Evolutionary conservation across 2,888 invertebrate genomes (phyloP), one percentile per base, ranked within the genome.

Genomic region (Unio pictorum): DNA sequence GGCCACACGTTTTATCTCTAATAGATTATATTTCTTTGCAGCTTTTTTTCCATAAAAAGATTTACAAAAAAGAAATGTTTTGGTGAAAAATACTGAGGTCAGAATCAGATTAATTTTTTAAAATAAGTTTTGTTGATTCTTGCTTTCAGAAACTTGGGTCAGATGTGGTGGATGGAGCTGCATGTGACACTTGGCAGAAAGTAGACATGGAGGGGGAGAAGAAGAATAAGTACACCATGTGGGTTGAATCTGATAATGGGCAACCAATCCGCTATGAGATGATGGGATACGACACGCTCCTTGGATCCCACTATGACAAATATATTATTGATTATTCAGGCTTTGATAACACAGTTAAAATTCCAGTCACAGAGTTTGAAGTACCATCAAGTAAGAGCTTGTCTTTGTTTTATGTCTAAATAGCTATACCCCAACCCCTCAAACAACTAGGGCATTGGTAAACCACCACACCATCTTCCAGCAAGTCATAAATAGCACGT

Each of bases 241-340:
- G 96, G 95, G 92, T 97, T 26, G 70, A 75, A 55, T 60, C 75
- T 28, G 34, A 65, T 30, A 61, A 70, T 1, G 66, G 64, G 0
- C 63, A 62, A 3, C 93, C 95, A 15, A 93, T 95, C 61, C 93
- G 93, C 74, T 98, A 97, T 89, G 96, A 97, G 91, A 98, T 98
- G 98, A 94, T 93, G 86, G 98, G 98, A 0, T 98, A 93, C 90
- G 97, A 98, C 89, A 93, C 94, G 0, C 91, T 98, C 1, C 91
- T 98, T n/a, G 97, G 97, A 0, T 97, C 97, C 0, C 98, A 98
- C 90, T 98, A 95, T 87, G 98, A 98, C 90, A 97, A 97, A 89
- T 98, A 98, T 87, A 95, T 95, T 88, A 89, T 98, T 64, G 93
- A 94, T 61, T 98, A 98, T 85, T 94, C 95, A 59, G 93, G 93